Evolutionary conservation across 2,888 invertebrate genomes (phyloP).

Genomic region (Acleris holmiana): DNA sequence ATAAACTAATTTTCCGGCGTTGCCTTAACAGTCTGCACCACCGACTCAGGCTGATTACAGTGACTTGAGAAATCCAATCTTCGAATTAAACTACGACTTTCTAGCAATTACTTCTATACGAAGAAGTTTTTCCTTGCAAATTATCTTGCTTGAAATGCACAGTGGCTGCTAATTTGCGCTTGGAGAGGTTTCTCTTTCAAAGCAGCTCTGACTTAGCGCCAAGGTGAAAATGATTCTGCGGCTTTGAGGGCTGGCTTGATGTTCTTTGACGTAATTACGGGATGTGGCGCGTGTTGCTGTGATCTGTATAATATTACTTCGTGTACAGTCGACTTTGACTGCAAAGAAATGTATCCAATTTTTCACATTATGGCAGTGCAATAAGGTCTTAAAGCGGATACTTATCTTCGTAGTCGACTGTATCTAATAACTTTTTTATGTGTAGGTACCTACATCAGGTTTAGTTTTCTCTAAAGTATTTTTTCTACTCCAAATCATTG

Average conservation of each 20-base stretch:
- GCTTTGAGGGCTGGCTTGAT: slow-evolving; percentile 17
- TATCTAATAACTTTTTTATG: too few relatives aligned
- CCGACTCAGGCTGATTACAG: slow-evolving; percentile 16
- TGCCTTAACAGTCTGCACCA: slow-evolving; percentile 16
- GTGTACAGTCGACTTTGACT: too few relatives aligned
- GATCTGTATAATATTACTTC: background rate
- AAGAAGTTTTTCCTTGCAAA: slow-evolving; percentile 49
- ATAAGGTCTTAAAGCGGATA: too few relatives aligned
- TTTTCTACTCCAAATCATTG: too few relatives aligned
- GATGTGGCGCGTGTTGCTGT: slow-evolving; percentile 2
- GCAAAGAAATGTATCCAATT: too few relatives aligned
- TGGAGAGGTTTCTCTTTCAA: slow-evolving; percentile 30
- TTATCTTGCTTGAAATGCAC: slow-evolving; percentile 41
- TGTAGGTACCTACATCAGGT: too few relatives aligned
- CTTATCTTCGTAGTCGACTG: too few relatives aligned
- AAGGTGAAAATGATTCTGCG: slow-evolving; percentile 24
- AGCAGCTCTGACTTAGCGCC: slow-evolving; percentile 11
- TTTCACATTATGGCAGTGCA: too few relatives aligned
- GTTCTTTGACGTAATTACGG: slow-evolving; percentile 1
- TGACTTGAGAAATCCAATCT: slow-evolving; percentile 46
- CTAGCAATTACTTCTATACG: slow-evolving; percentile 49
- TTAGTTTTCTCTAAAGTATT: too few relatives aligned
- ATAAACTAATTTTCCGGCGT: slow-evolving; percentile 32
- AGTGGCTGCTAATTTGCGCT: slow-evolving; percentile 28
- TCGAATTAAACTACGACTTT: slow-evolving; percentile 49